These are phyloP conservation scores for Hetaerina titia DNA, from an alignment of 2,888 invertebrate species.

Conservation along the genomic window DNA sequence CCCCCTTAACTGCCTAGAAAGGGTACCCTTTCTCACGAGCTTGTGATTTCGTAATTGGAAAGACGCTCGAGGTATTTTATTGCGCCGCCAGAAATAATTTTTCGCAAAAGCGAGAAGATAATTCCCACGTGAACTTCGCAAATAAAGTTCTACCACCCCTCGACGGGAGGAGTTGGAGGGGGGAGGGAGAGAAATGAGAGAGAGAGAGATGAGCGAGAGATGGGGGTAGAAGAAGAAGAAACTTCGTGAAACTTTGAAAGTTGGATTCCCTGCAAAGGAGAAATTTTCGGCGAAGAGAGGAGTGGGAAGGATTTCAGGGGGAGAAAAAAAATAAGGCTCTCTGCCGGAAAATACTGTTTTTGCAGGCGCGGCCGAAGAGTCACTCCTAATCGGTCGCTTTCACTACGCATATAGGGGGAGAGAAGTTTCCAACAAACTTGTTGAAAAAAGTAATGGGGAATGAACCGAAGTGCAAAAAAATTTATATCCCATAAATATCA, in stretches of 20 bases:
- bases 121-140: neutral
- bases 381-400: neutral
- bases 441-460: neutral
- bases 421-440: neutral
- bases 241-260: neutral
- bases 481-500: neutral
- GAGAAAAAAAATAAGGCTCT: neutral
- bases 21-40: neutral
- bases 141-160: neutral
- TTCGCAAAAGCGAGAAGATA: neutral
- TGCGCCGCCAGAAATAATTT: neutral
- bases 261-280: neutral
- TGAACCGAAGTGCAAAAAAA: neutral
- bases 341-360: neutral
- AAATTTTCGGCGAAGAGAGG: neutral
- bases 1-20: neutral
- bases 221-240: neutral
- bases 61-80: neutral
- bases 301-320: neutral
- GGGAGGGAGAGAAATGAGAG: neutral
- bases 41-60: neutral
- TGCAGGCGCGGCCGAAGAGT: neutral
- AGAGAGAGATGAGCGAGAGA: no score
- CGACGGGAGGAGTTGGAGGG: neutral
- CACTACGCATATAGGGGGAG: neutral